Evolutionary conservation across 2,797 vertebrate genomes (phyloP), one percentile per base, ranked within the genome.

Genomic region (Hippopotamyrus pictus): DNA sequence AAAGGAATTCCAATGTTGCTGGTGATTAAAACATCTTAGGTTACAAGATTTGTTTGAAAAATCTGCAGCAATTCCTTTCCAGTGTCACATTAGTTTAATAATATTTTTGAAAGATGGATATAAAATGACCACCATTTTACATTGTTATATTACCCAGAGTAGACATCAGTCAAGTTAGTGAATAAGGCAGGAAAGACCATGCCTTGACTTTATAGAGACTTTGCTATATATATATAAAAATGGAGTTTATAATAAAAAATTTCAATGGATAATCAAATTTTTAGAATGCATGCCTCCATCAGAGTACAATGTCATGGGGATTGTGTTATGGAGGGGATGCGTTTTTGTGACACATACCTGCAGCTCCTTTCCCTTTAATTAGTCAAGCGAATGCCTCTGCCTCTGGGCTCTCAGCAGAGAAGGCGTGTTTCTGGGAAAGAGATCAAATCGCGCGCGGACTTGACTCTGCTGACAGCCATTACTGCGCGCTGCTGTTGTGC

Each of bases 391-490:
- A 73, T 37, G 69, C 69, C 14, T 79, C 33, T 79, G 25, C 41
- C 41, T 82, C 37, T 82, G 76, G 76, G 37, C 76, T 82, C 76
- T 82, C 76, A 46, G 76, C 17, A 8, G 41, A 82, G 41, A 82
- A 82, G 76, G 76, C 33, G 33, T 73, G 69, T 37, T 73, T 73
- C 29, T 73, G 69, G 69, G 69, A 73, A 73, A 37, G 69, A 73
- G 41, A 82, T 82, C 37, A 46, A 82, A 82, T 82, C 76, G 17
- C 41, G 19, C 7, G 37, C 3, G 76, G 37, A 82, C 76, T 82
- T 82, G 76, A 46, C 76, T 82, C 76, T 46, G 41, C 76, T 82
- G 76, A 82, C 76, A 82, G 76, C 76, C 76, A 82, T 82, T 82
- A 82, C 37, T 19, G 76, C 0, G 41, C 41, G 76, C 76, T 44